Evolutionary conservation across 30 jellyfish, hydroid and myxozoan species (phyloP).

Genomic region (Cassiopea andromeda): DNA sequence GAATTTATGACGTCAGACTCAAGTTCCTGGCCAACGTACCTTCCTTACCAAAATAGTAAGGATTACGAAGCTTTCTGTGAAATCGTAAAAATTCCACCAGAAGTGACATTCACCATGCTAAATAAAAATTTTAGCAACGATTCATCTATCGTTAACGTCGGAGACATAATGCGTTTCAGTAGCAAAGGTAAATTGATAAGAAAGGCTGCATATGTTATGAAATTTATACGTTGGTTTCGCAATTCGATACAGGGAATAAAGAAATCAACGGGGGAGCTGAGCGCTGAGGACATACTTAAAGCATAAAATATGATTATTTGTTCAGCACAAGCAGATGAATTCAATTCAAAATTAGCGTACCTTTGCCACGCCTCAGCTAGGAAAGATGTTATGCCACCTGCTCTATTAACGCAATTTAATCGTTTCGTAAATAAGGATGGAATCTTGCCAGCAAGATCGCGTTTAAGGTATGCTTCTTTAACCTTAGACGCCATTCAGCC

Average conservation of each 20-base stretch:
- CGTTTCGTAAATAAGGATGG: slow-evolving; percentile 1
- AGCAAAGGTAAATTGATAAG: background rate
- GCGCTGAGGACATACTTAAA: background rate
- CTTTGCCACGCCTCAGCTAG: background rate
- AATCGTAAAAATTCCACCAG: slow-evolving; percentile 7
- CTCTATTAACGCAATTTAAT: slow-evolving; percentile 6
- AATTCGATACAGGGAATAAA: background rate
- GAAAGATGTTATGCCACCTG: background rate
- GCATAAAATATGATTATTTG: slow-evolving; percentile 6
- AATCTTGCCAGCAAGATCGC: slow-evolving; percentile 1
- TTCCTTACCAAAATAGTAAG: background rate
- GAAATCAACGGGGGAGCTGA: background rate
- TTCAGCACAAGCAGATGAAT: background rate
- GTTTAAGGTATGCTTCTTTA: slow-evolving; percentile 3
- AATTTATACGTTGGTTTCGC: background rate
- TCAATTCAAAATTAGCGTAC: background rate
- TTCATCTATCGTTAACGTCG: background rate
- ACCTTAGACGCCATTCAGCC: background rate
- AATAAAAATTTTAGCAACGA: background rate
- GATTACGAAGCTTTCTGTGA: background rate
- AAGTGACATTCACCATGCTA: background rate
- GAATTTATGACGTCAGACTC: slow-evolving; percentile 7
- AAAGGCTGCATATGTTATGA: background rate
- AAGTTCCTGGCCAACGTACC: slow-evolving; percentile 13
- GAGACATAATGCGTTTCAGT: background rate